Evolutionary conservation across 2,888 invertebrate genomes (phyloP), one percentile per base, ranked within the genome.

Genomic region (Melanchra persicariae): DNA sequence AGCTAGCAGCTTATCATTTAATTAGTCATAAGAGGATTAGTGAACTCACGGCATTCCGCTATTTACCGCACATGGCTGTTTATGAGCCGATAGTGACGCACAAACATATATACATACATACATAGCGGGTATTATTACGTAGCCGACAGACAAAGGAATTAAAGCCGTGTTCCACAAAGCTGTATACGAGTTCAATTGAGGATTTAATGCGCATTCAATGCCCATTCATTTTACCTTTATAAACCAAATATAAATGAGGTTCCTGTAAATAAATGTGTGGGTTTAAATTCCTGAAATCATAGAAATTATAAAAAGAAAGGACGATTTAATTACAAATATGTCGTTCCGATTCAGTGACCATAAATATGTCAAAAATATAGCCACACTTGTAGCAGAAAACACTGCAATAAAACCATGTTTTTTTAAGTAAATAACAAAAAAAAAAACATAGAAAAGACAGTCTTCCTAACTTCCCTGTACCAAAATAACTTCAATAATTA

Each of bases 141-240:
- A 62, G 47, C n/a, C 43, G 1, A 55, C 58, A 57, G 37, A 81
- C 77, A 81, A 70, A 67, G 66, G 66, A 63, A 64, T 81, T 59
- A 81, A 75, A 43, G 10, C 43, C 54, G 34, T 66, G 24, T 63
- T 60, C 24, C 57, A 61, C 43, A 63, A 45, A 81, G 57, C 71
- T 34, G 26, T 64, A 10, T 52, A 40, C 43, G 63, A 57, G 43
- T 54, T 64, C 47, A 81, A 70, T 62, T 49, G 45, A 57, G 51
- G 61, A 22, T 65, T 69, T 49, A 73, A 68, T 70, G 51, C 34
- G 60, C 37, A 71, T 67, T 70, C 26, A 81, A 66, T 52, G 43
- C 24, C 47, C 57, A 59, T 61, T 61, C 22, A 64, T 34, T 69
- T 57, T 64, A 61, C 34, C 22, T 37, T 24, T 40, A 59, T 22